phyloP scores from a whole-genome alignment of 1,140 invertebrate genomes.

The Hermatobates lingyangjiaoensis region DNA sequence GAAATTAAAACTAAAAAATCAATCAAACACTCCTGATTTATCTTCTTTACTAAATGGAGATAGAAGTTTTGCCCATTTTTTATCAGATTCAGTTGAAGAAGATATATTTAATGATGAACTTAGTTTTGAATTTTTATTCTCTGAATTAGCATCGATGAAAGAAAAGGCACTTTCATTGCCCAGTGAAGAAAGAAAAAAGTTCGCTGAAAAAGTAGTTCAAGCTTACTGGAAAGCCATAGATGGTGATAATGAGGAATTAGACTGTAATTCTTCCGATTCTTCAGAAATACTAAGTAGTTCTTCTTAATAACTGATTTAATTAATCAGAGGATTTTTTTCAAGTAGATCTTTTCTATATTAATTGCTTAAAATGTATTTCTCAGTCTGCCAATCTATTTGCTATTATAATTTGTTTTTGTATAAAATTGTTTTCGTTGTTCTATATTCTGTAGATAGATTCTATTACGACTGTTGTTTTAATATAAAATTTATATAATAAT shows the following conservation, averaged over 20 bases:
- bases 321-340: no score
- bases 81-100: constrained; percentile 6
- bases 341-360: no score
- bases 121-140: constrained; percentile 41
- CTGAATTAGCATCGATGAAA: constrained; percentile 41
- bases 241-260: constrained; percentile 44
- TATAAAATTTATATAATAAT: no score
- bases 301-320: no score
- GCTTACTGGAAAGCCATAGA: constrained; percentile 63
- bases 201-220: constrained; percentile 56
- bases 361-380: no score
- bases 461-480: no score
- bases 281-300: no score
- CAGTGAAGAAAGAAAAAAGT: constrained; percentile 39
- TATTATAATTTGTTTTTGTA: no score
- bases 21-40: constrained; percentile 10
- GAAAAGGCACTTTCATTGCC: constrained; percentile 42
- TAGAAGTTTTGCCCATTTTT: constrained; percentile 20
- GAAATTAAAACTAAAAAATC: constrained; percentile 42
- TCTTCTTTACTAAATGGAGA: constrained; percentile 9
- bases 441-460: no score
- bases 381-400: no score
- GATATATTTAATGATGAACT: constrained; percentile 14
- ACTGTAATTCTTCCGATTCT: constrained; percentile 2
- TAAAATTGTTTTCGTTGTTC: no score